These are phyloP conservation scores for Trichogramma dendrolimi DNA, from an alignment of 2,888 invertebrate genomes.

Conservation along the genomic window DNA sequence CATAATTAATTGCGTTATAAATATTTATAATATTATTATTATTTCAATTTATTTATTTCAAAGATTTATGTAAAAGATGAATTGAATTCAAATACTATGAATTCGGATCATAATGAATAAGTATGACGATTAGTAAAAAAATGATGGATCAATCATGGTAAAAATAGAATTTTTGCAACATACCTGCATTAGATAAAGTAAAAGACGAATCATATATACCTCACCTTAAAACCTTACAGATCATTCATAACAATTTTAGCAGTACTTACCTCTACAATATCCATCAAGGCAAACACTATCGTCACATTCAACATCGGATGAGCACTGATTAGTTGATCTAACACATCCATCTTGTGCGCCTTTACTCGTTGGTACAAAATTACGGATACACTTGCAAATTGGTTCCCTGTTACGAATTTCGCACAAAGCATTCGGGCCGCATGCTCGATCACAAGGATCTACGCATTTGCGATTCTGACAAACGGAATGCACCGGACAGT, in stretches of 20 bases:
- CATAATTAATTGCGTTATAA: no score
- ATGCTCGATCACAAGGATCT: slow-evolving; percentile 77
- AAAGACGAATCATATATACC: slow-evolving; percentile 10
- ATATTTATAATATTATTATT: no score
- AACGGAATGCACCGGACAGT: slow-evolving; percentile 72
- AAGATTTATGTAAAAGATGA: no score
- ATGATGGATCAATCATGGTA: not conserved
- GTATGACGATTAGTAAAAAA: no score
- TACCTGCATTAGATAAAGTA: slow-evolving; percentile 11
- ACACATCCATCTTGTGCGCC: slow-evolving; percentile 68
- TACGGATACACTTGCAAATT: slow-evolving; percentile 73
- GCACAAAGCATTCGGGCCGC: slow-evolving; percentile 78
- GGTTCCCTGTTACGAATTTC: slow-evolving; percentile 72
- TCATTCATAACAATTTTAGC: slow-evolving; percentile 7
- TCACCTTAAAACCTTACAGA: slow-evolving; percentile 20
- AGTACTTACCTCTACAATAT: slow-evolving; percentile 65
- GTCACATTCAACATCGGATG: slow-evolving; percentile 70
- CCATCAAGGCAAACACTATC: slow-evolving; percentile 76
- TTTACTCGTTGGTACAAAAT: slow-evolving; percentile 67
- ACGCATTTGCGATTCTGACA: slow-evolving; percentile 70
- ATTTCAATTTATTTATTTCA: no score
- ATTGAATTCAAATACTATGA: no score
- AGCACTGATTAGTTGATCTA: slow-evolving; percentile 65
- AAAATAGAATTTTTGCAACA: not conserved
- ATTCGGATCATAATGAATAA: no score